Base-by-base conservation (phyloP, 2,797 vertebrate species). In the Aldrovandia affinis region DNA sequence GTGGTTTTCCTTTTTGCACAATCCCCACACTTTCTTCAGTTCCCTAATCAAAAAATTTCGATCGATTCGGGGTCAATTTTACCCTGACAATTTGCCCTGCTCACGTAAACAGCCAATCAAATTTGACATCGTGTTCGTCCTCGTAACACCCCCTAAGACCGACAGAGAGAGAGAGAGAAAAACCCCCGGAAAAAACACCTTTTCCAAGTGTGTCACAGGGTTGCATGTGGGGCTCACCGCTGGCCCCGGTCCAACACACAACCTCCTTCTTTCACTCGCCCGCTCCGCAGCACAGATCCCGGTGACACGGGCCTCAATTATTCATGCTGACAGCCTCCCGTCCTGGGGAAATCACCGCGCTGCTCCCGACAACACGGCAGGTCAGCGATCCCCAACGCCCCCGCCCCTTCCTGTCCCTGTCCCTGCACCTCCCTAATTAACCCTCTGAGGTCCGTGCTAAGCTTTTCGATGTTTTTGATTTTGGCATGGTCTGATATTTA, bases 271-370 rank as follows among this genome's bases (percentile, higher is more conserved):
- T 0, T 28, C 28, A 28, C 63, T 14, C 63, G 18, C 68, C 33
- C 30, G 39, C 8, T 20, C 20, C 39, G 10, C 33, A 15, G 42
- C 28, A n/a, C 15, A n/a, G n/a, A 42, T 33, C n/a, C 12, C 8
- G 10, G 20, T 2, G 42, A 75, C 70, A 44, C 70, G 7, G 0
- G 39, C n/a, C 57, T 83, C 8, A 83, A 79, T 79, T 50, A 83
- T 83, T 83, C 59, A 83, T 79, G 75, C 39, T 65, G 75, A 68
- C 44, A 83, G 59, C 59, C 44, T 36, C 9, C 18, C 42, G 42
- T 63, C 73, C 47, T 18, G 44, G 44, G 83, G 44, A 33, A 79
- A 63, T 39, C 73, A 8, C 50, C 14, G 47, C 47, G 10, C 52
- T 9, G 44, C 65, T 39, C 12, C 82, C 9, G 15, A 59, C 22